A percentile compares a stretch with the other conserved stretches of the same genome.
Evolutionary conservation across 2,888 invertebrate species (phyloP).

Genomic region (Sminthurinus aureus): DNA sequence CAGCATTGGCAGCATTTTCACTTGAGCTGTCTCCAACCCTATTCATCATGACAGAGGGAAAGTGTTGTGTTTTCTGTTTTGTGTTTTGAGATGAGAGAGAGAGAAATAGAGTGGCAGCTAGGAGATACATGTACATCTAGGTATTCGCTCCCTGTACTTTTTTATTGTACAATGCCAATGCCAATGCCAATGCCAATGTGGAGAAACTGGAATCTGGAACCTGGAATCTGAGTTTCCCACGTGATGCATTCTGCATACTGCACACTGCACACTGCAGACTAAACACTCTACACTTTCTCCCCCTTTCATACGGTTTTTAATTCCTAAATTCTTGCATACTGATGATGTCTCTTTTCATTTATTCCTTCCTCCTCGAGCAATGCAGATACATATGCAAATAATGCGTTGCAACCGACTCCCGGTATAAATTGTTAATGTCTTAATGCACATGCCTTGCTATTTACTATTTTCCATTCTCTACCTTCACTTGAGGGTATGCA

Average conservation of each 20-base stretch:
- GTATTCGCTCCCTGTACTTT: background rate
- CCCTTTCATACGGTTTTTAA: slow-evolving; percentile 2
- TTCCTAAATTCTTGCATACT: background rate
- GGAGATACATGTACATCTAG: background rate
- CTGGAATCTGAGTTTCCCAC: too few relatives aligned
- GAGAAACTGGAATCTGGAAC: too few relatives aligned
- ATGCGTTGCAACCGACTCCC: too few relatives aligned
- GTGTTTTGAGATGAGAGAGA: background rate
- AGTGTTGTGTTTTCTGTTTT: background rate
- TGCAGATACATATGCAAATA: background rate
- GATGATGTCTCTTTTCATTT: background rate
- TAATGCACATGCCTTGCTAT: too few relatives aligned
- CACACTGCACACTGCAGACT: background rate
- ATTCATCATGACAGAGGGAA: slow-evolving; percentile 9
- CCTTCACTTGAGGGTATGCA: too few relatives aligned
- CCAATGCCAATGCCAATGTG: too few relatives aligned
- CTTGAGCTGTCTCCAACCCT: slow-evolving; percentile 26
- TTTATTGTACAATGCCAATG: too few relatives aligned
- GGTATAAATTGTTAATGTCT: too few relatives aligned
- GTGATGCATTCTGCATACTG: background rate
- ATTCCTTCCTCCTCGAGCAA: background rate
- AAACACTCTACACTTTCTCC: background rate
- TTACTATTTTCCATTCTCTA: too few relatives aligned
- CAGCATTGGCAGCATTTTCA: slow-evolving; percentile 38
- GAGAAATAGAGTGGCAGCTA: too few relatives aligned